A percentile compares a stretch with the other conserved stretches of the same genome.
These are phyloP conservation scores for Micrasema minimum DNA, from an alignment of 1,140 invertebrate species.

Conservation along the genomic window DNA sequence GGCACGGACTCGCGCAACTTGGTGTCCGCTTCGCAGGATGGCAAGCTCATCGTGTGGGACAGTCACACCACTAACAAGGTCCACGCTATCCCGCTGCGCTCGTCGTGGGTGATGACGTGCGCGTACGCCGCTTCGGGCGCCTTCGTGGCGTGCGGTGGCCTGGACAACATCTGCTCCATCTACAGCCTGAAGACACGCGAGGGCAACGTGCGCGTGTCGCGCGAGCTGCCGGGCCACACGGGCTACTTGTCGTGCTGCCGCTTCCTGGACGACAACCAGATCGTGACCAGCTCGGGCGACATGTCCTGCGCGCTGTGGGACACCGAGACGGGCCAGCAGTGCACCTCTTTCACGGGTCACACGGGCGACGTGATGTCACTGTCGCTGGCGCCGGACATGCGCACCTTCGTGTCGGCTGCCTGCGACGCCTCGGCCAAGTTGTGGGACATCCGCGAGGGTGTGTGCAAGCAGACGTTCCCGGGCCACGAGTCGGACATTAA, in stretches of 20 bases:
- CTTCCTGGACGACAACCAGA: constrained; percentile 98
- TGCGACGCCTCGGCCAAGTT: constrained; percentile 98
- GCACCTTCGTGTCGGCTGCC: constrained; percentile 96
- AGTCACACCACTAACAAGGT: constrained; percentile 99
- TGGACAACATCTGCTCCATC: constrained; percentile 99
- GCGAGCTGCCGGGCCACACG: constrained; percentile 97
- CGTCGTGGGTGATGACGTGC: constrained; percentile 99
- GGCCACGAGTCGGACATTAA: constrained; percentile 99
- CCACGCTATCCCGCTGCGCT: constrained; percentile 96
- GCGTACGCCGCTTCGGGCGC: constrained; percentile 98
- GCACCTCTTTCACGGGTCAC: constrained; percentile 95
- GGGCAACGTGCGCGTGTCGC: constrained; percentile 94
- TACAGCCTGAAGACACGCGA: constrained; percentile 96
- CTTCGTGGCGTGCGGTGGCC: constrained; percentile 96
- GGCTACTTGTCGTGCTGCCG: constrained; percentile 98
- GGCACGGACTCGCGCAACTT: constrained; percentile 95
- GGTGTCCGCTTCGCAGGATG: no score
- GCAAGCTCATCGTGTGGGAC: constrained; percentile 99
- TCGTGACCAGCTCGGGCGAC: constrained; percentile 97
- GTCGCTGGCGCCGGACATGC: constrained; percentile 93
- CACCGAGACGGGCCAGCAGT: constrained; percentile 98
- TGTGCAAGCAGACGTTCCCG: constrained; percentile 98
- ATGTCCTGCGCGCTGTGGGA: constrained; percentile 99
- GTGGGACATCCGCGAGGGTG: constrained; percentile 97
- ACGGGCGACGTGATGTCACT: constrained; percentile 99